These are phyloP conservation scores for Bucorvus abyssinicus DNA, from an alignment of 2,797 vertebrate species.

Conservation along the genomic window DNA sequence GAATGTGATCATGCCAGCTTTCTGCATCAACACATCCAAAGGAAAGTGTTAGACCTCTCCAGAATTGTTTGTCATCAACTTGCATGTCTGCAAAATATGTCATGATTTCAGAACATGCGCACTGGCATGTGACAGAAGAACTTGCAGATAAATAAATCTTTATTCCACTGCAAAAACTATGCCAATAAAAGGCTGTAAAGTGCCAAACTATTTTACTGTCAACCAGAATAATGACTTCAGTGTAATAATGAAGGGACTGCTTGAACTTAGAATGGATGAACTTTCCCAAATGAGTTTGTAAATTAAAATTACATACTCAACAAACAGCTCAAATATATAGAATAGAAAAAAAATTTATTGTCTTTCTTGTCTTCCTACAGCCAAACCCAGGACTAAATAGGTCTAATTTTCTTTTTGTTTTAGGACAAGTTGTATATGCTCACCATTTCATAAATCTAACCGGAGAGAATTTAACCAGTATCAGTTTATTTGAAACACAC, in stretches of 20 bases:
- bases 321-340: neutral
- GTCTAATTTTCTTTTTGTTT: conserved; percentile 34
- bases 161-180: conserved; percentile 27
- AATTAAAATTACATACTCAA: neutral
- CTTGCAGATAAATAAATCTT: conserved; percentile 56
- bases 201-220: conserved; percentile 30
- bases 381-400: neutral
- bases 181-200: conserved; percentile 5
- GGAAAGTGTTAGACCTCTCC: conserved; percentile 60
- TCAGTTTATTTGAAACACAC: conserved; percentile 91
- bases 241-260: neutral
- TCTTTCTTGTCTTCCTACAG: neutral
- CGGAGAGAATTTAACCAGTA: conserved; percentile 89
- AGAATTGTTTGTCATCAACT: conserved; percentile 65
- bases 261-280: neutral
- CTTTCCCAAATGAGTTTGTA: neutral
- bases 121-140: conserved; percentile 34
- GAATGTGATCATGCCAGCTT: conserved; percentile 33
- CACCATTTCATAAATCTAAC: conserved; percentile 90
- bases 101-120: conserved; percentile 45
- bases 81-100: conserved; percentile 52
- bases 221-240: conserved; percentile 9
- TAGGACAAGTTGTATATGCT: conserved; percentile 93
- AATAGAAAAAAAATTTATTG: neutral
- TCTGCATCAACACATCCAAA: conserved; percentile 50